A percentile compares a stretch with the other conserved stretches of the same genome.
Conservation (phyloP, 2,797 vertebrate species). For the Amniataba percoides region DNA sequence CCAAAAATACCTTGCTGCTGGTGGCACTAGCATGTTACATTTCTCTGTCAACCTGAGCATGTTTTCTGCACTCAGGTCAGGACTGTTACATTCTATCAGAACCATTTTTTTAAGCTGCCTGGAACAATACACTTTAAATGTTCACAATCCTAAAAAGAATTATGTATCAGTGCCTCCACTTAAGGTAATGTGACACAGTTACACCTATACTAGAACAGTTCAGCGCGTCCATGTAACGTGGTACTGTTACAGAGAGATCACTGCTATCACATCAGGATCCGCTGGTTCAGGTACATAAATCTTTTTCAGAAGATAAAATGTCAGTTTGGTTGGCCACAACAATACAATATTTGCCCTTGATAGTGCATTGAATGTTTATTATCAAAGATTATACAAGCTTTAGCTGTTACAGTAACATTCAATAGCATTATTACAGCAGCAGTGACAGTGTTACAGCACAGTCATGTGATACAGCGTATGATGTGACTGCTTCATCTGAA, state of each 20-base stretch:
- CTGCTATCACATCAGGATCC: background rate
- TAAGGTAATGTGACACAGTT: background rate
- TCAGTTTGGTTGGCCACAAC: background rate
- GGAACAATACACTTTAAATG: background rate
- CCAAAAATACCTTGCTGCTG: background rate
- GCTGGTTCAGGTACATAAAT: background rate
- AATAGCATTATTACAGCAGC: background rate
- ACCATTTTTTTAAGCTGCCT: background rate
- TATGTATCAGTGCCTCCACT: too few species aligned
- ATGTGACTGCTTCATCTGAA: conserved; percentile 5
- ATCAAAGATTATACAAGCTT: background rate
- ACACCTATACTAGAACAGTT: too few species aligned
- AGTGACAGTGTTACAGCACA: background rate
- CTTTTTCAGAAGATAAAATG: background rate
- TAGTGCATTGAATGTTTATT: background rate
- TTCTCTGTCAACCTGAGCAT: background rate
- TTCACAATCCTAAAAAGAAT: background rate
- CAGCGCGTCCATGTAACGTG: background rate
- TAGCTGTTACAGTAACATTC: background rate
- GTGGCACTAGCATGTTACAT: background rate
- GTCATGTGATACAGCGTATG: background rate
- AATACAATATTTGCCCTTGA: background rate
- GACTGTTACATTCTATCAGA: background rate
- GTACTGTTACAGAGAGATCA: background rate
- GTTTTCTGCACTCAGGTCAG: background rate